Base-by-base conservation (phyloP, 2,888 invertebrate species). In the Tetragonula carbonaria region DNA sequence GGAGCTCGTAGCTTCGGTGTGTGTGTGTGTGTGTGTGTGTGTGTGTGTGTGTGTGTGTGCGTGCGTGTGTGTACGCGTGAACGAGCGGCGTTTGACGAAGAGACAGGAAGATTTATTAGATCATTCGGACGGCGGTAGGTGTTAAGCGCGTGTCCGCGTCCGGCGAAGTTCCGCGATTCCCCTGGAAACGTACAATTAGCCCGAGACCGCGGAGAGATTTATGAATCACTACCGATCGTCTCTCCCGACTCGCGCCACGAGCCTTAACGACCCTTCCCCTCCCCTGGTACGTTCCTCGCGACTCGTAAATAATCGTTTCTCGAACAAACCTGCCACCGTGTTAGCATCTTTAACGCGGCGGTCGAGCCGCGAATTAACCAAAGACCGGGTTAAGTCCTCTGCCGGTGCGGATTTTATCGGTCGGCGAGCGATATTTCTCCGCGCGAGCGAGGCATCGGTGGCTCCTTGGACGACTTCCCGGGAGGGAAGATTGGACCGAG, bases 71-170 rank as follows among this genome's bases (percentile, higher is more conserved):
- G 6, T 8, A 51, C n/a, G 45, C 50, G 73, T 23, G 67, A 78
- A 62, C 66, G 62, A 62, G 45, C 68, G 68, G 78, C 63, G 81
- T 28, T 67, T 53, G 70, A 65, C 63, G 51, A 65, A 82, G 57
- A 33, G 63, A 16, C 78, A 23, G 59, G 51, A 74, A 84, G 81
- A 84, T 84, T 81, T 77, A 77, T 81, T 59, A 57, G 73, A 84
- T 81, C 83, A 62, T 84, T 81, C 77, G 66, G 70, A 65, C 28
- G 70, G 59, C 74, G 79, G 23, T 65, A 74, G 79, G 79, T 74
- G 79, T 74, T 79, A 82, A 82, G 63, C 38, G 82, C 28, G 79
- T 63, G 68, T 45, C 65, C 57, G 55, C 57, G 80, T 59, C 76
- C 76, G n/a, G 33, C 23, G 28, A 23, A 45, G 79, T 82, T 82